Conservation (phyloP, 2,797 vertebrate genomes). For the Periparus ater region DNA sequence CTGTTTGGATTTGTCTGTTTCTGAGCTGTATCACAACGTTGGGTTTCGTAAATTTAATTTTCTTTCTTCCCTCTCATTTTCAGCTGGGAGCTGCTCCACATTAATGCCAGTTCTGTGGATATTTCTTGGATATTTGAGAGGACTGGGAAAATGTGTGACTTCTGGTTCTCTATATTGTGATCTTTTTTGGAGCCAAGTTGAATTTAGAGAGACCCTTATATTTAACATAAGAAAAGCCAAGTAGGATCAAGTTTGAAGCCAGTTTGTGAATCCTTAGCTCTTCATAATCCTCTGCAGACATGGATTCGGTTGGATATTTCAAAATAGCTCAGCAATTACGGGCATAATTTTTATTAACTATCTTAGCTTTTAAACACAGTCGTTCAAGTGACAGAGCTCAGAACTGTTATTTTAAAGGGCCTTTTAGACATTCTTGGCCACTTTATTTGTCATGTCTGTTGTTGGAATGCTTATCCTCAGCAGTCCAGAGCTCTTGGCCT, state of each 20-base stretch:
- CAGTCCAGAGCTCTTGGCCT: background rate
- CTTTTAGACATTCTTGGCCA: background rate
- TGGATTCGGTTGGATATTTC: background rate
- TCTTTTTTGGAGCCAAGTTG: background rate
- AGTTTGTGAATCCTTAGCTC: background rate
- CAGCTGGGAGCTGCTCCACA: background rate
- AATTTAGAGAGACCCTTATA: background rate
- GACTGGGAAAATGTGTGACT: background rate
- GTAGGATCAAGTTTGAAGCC: background rate
- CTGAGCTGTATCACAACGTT: background rate
- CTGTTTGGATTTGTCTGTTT: background rate
- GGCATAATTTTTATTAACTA: background rate
- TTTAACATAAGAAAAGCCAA: background rate
- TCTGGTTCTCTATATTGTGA: background rate
- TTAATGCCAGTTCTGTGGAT: background rate
- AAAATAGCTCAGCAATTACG: background rate
- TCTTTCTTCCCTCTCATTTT: background rate
- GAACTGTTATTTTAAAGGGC: background rate
- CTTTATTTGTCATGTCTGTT: constrained; percentile 31
- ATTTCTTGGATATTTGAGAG: background rate
- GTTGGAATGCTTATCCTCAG: constrained; percentile 4
- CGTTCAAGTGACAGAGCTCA: background rate
- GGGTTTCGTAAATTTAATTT: background rate
- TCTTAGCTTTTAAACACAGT: background rate
- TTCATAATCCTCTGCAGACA: background rate